Percentiles rank a stretch among this genome's conserved stretches.
Evolutionary conservation across 2,797 vertebrate species (phyloP).

Genomic region (Silurus aristotelis): DNA sequence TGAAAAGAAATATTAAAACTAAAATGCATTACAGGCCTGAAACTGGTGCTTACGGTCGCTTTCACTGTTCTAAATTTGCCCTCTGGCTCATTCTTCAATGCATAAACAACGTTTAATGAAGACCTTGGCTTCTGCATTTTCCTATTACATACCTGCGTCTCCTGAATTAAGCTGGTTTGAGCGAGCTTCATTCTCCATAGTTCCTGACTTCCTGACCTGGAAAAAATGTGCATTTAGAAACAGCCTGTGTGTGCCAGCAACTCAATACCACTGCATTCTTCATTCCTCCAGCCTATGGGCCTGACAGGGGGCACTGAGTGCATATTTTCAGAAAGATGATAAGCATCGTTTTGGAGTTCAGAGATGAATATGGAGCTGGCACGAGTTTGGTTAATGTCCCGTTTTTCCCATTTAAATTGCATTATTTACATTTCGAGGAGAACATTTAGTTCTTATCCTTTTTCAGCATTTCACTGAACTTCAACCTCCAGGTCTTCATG

Average conservation of each 20-base stretch:
- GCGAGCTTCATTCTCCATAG: constrained; percentile 44
- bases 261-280: constrained; percentile 52
- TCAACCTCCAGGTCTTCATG: background rate
- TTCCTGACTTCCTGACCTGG: constrained; percentile 53
- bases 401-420: constrained; percentile 50
- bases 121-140: constrained; percentile 36
- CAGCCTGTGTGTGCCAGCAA: constrained; percentile 51
- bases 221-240: constrained; percentile 56
- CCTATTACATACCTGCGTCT: constrained; percentile 38
- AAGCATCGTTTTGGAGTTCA: constrained; percentile 57
- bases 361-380: constrained; percentile 50
- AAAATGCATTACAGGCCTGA: background rate
- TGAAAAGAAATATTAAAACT: background rate
- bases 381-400: constrained; percentile 37
- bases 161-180: constrained; percentile 46
- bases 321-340: constrained; percentile 58
- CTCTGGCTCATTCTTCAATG: constrained; percentile 16
- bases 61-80: background rate
- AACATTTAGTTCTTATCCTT: constrained; percentile 49
- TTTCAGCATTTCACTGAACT: background rate
- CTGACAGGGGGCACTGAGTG: constrained; percentile 54
- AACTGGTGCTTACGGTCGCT: constrained; percentile 11
- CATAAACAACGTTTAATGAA: constrained; percentile 22
- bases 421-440: constrained; percentile 43
- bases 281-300: constrained; percentile 48